phyloP scores from a whole-genome alignment of 2,888 invertebrate species.

The Sesia bembeciformis region DNA sequence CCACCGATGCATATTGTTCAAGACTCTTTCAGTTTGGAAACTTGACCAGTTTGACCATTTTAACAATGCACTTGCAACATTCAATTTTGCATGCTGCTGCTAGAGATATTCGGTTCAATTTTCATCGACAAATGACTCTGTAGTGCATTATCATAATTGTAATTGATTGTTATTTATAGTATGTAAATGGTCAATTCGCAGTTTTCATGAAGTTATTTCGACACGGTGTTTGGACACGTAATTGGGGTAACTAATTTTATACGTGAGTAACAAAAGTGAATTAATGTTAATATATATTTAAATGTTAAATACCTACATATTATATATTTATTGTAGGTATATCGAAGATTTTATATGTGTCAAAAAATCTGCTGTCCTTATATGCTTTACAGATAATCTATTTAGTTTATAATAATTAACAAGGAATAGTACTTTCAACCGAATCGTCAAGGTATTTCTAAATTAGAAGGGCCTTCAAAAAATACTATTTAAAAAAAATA shows the following conservation, averaged over 20 bases:
- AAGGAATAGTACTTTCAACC: no score
- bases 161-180: background rate
- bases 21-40: conserved; percentile 5
- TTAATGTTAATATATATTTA: background rate
- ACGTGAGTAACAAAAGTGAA: background rate
- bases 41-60: background rate
- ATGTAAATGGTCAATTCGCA: conserved; percentile 16
- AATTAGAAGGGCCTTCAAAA: no score
- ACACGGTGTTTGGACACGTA: conserved; percentile 5
- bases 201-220: conserved; percentile 13
- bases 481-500: no score
- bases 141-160: background rate
- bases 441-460: no score
- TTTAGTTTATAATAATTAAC: no score
- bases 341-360: no score
- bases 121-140: background rate
- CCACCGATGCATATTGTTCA: conserved; percentile 27
- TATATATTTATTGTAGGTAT: no score
- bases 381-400: no score
- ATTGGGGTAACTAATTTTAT: background rate
- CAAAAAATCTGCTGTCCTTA: no score
- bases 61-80: background rate
- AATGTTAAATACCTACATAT: no score
- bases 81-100: background rate
- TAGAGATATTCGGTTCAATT: background rate